These are phyloP conservation scores for Aurelia coerulea DNA, from an alignment of 30 jellyfish, hydroid and myxozoan genomes.

Conservation along the genomic window DNA sequence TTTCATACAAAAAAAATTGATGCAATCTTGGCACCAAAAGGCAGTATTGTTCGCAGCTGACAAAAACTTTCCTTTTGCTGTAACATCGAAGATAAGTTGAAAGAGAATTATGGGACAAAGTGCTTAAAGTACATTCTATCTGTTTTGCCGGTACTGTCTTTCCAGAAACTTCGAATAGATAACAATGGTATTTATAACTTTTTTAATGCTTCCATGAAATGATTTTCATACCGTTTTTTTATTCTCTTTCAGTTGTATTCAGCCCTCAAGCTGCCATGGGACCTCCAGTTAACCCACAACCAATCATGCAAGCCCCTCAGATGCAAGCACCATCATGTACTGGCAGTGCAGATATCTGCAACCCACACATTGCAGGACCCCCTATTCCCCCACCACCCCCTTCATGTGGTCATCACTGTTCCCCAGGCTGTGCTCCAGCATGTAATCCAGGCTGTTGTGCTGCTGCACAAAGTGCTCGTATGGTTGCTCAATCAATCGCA, in stretches of 20 bases:
- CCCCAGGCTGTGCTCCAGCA: conserved; percentile 83
- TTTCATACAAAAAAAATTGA: too few species aligned
- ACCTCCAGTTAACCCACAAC: conserved; percentile 66
- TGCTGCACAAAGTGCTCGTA: conserved; percentile 56
- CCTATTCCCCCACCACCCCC: conserved; percentile 73
- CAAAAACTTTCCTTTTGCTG: too few species aligned
- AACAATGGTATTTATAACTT: neutral
- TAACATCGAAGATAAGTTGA: too few species aligned
- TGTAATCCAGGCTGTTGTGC: conserved; percentile 84
- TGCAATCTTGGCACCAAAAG: too few species aligned
- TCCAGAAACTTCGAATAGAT: too few species aligned
- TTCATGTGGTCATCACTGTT: conserved; percentile 68
- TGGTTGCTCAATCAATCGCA: conserved; percentile 61
- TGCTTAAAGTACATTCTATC: too few species aligned
- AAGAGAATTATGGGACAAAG: too few species aligned
- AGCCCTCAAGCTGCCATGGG: conserved; percentile 37
- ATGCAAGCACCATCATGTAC: conserved; percentile 58
- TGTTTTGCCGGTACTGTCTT: too few species aligned
- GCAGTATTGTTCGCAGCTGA: too few species aligned
- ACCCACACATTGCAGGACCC: conserved; percentile 63
- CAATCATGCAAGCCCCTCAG: conserved; percentile 17
- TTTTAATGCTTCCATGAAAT: neutral
- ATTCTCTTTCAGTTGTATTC: conserved; percentile 29
- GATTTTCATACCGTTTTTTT: neutral
- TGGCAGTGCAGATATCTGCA: conserved; percentile 69